These are phyloP conservation scores for Phylloscopus trochiloides DNA, from an alignment of 2,113 vertebrate species.

Conservation along the genomic window DNA sequence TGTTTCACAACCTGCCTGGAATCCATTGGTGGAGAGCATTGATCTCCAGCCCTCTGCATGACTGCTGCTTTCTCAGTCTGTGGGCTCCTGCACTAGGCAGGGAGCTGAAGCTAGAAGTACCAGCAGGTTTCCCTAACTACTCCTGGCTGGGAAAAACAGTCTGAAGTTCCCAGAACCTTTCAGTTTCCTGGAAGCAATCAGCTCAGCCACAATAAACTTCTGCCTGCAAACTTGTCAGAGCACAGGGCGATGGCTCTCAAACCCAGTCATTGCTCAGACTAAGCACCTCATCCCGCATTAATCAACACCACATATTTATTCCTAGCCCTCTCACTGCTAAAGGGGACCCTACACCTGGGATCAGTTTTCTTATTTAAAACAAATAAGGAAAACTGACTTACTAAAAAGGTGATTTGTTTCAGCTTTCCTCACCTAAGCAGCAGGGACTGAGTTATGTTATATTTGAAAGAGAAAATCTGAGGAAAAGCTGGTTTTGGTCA, in stretches of 20 bases:
- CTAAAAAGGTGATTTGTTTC: neutral
- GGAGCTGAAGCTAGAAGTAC: neutral
- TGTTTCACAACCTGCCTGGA: neutral
- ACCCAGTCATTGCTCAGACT: neutral
- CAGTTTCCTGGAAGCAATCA: neutral
- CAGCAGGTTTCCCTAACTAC: fast-evolving
- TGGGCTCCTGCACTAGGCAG: fast-evolving
- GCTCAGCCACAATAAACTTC: neutral
- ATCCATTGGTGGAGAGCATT: fast-evolving
- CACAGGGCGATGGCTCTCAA: neutral
- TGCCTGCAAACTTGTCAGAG: neutral
- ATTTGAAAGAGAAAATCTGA: neutral
- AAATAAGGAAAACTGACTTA: neutral
- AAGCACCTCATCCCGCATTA: neutral
- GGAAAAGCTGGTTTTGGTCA: neutral
- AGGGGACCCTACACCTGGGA: neutral
- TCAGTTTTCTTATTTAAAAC: neutral
- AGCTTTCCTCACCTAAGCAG: neutral
- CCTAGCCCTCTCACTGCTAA: neutral
- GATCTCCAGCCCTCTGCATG: neutral
- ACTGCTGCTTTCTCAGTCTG: neutral
- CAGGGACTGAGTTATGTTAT: neutral
- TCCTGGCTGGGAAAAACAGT: neutral
- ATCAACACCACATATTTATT: neutral
- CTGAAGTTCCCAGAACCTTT: neutral